These are phyloP conservation scores for Plodia interpunctella DNA, from an alignment of 1,140 invertebrate genomes.

Conservation along the genomic window DNA sequence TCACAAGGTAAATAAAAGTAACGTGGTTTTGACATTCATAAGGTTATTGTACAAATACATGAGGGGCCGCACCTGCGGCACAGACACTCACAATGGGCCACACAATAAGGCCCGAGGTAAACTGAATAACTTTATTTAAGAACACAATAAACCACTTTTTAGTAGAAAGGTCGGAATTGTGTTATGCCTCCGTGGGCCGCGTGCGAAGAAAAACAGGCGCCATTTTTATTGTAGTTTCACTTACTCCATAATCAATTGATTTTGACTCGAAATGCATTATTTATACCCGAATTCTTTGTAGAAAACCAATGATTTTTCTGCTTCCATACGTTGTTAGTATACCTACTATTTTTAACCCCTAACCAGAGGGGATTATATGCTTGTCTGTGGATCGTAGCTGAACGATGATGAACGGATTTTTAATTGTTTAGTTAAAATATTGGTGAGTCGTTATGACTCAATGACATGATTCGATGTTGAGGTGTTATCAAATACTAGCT, in stretches of 20 bases:
- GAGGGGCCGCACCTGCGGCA: slow-evolving; percentile 48
- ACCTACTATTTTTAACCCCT: not conserved
- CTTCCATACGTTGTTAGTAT: not conserved
- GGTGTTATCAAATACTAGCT: too few species aligned
- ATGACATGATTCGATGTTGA: too few species aligned
- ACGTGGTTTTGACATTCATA: slow-evolving; percentile 67
- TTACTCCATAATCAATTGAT: slow-evolving; percentile 7
- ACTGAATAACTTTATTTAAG: slow-evolving; percentile 69
- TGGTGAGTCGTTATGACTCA: too few species aligned
- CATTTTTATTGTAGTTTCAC: slow-evolving; percentile 20
- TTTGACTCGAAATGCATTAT: slow-evolving; percentile 4
- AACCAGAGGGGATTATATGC: too few species aligned
- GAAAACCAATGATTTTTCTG: not conserved
- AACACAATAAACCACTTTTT: slow-evolving; percentile 70
- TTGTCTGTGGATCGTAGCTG: too few species aligned
- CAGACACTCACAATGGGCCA: slow-evolving; percentile 42
- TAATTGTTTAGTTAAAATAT: too few species aligned
- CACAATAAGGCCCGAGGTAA: slow-evolving; percentile 53
- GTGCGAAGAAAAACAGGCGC: slow-evolving; percentile 27
- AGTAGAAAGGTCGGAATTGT: slow-evolving; percentile 45
- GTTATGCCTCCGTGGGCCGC: slow-evolving; percentile 29
- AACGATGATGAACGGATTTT: too few species aligned
- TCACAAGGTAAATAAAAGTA: slow-evolving; percentile 51
- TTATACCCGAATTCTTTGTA: not conserved
- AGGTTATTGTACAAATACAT: slow-evolving; percentile 53